Evolutionary conservation across 2,113 vertebrate species (phyloP), one percentile per base, ranked within the genome.

Genomic region (Mirounga angustirostris): DNA sequence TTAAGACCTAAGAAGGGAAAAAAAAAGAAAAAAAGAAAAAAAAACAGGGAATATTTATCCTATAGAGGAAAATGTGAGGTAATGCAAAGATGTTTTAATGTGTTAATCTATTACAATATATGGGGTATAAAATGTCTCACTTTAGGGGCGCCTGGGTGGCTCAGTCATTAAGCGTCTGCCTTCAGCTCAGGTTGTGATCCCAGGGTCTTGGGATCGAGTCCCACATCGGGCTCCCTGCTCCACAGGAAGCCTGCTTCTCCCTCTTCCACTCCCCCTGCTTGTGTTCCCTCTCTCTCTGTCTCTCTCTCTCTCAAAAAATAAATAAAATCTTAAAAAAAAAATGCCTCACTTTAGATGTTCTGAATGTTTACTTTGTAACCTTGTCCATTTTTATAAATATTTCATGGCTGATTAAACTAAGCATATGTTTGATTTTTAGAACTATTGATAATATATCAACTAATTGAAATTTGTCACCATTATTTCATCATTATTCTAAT

Each of bases 381-480:
- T 76, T 83, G 13, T n/a, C 22, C 22, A 36, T 52, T 79, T 88
- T 78, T 61, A 85, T 54, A 85, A 81, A 90, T 84, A 10, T 43
- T 90, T 85, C 10, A 67, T 61, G n/a, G 14, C 33, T 91, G 59
- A 26, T 69, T 91, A 30, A 91, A 54, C 92, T 82, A 89, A 86
- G 81, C 4, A 54, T 22, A 76, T 83, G 4, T 86, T 54, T 91
- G 28, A 59, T 43, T 74, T 81, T 93, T 43, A 16, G 71, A 85
- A 74, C 15, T 6, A 46, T 59, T 58, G 58, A 36, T 50, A 13
- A 78, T 43, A 30, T 69, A 9, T 78, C 28, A 36, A 26, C 21
- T 81, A 54, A 80, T n/a, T 54, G 73, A 80, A 8, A 24, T 89
- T 56, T 93, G 76, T n/a, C 78, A 26, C 43, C 54, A 43, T 93